Percentiles rank a stretch among this genome's conserved stretches.
Evolutionary conservation across 2,888 invertebrate species (phyloP).

Genomic region (Seira sanloemensis): DNA sequence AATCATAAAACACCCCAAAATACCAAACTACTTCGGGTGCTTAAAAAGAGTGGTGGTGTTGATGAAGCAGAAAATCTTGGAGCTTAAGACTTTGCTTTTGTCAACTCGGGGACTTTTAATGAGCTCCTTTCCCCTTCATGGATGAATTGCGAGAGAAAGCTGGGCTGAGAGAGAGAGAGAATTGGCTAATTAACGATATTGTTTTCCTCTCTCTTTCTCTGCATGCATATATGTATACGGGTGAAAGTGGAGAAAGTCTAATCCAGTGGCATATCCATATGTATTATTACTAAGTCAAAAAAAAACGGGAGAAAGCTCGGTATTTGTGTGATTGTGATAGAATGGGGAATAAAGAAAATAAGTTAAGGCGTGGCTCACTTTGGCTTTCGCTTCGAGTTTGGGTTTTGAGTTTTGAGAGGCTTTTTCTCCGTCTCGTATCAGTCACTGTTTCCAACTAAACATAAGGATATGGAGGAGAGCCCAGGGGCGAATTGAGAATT

Average conservation of each 20-base stretch:
- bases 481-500: neutral
- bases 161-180: neutral
- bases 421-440: neutral
- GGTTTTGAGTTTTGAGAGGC: neutral
- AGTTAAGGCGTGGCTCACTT: neutral
- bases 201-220: too few relatives aligned
- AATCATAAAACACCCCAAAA: too few relatives aligned
- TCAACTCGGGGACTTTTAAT: neutral
- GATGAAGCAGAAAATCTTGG: neutral
- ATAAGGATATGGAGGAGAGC: too few relatives aligned
- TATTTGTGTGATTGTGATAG: too few relatives aligned
- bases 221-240: too few relatives aligned
- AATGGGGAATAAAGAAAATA: neutral
- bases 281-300: neutral
- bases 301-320: too few relatives aligned
- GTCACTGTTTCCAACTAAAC: neutral
- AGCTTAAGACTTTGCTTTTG: neutral
- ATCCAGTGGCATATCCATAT: too few relatives aligned
- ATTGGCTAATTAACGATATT: constrained; percentile 1
- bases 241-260: too few relatives aligned
- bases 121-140: neutral
- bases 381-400: too few relatives aligned
- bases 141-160: neutral
- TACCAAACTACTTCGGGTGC: too few relatives aligned
- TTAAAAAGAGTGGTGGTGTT: neutral